Percentiles rank a stretch among this genome's conserved stretches.
Evolutionary conservation across 2,113 vertebrate species (phyloP).

Genomic region (Coptodon bakossiorum): DNA sequence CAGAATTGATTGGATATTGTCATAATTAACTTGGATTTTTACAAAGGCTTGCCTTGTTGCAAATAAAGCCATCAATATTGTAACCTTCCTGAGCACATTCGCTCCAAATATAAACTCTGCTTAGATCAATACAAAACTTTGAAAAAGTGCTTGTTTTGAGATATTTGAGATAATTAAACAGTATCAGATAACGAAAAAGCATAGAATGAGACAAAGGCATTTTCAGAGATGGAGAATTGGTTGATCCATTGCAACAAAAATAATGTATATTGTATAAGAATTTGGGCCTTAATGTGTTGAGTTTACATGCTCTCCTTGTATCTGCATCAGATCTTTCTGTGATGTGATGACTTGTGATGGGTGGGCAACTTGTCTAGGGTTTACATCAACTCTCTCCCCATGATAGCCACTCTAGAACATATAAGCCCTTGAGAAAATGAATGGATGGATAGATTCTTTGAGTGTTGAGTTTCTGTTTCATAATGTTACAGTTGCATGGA

Average conservation of each 20-base stretch:
- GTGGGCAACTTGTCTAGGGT: not conserved
- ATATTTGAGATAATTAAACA: not conserved
- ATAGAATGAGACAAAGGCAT: not conserved
- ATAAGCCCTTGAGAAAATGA: not conserved
- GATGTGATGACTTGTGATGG: not conserved
- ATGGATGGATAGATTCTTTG: not conserved
- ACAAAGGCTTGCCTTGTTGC: constrained; percentile 1
- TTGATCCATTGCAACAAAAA: not conserved
- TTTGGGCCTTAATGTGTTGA: not conserved
- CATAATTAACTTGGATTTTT: constrained; percentile 15
- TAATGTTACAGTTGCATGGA: not conserved
- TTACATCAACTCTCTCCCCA: not conserved
- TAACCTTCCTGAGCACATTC: constrained; percentile 1
- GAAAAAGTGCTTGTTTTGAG: constrained; percentile 2
- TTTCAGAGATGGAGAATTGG: not conserved
- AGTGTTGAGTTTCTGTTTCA: not conserved
- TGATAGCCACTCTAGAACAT: not conserved
- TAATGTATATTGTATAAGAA: not conserved
- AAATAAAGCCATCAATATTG: constrained; percentile 3
- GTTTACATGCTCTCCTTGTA: not conserved
- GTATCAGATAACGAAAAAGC: not conserved
- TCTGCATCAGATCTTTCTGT: not conserved
- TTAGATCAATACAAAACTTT: constrained; percentile 7
- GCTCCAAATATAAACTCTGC: not conserved
- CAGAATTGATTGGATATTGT: not conserved